Base-by-base conservation (phyloP, 2,888 invertebrate genomes). In the Drosophila koepferae region DNA sequence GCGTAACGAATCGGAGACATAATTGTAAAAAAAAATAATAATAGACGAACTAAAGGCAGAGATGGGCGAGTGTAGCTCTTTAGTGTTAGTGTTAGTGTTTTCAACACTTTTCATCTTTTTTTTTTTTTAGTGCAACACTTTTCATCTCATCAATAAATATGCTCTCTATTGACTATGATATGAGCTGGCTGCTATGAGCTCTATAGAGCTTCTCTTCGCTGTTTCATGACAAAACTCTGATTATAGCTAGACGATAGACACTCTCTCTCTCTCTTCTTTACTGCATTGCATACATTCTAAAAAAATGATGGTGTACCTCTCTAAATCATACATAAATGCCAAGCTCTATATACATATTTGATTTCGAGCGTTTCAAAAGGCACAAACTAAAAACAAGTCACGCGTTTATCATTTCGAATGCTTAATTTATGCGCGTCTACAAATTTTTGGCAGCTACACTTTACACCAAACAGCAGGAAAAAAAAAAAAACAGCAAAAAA, bases 361-460 rank as follows among this genome's bases (percentile, higher is more conserved):
- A 64, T 73, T 58, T 66, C 79, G 55, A 71, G 65, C 80, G 44
- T 65, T 40, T 48, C 59, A 41, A 63, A 69, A 54, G 55, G 31
- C 36, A 23, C 23, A 41, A 38, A 44, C n/a, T 41, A 53, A 67
- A 69, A 65, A 23, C 74, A 75, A 86, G 75, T 71, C 74, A 64
- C 62, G 81, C 79, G 72, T 82, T 62, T 54, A 86, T 78, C 74
- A 74, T 74, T 78, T 70, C 65, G 74, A 82, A 78, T 69, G 81
- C 69, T 76, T 83, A 78, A 83, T 86, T 82, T 82, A 82, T 82
- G 83, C 71, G 56, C 55, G 59, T 64, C 77, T 69, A 67, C 69
- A 56, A 63, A 60, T 66, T 85, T 74, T 80, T 84, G 86, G 83
- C 89, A 89, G 81, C 72, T 74, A 69, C 65, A 64, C 53, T 68